Evolutionary conservation across 1,140 invertebrate genomes (phyloP).

Genomic region (Venturia canescens): DNA sequence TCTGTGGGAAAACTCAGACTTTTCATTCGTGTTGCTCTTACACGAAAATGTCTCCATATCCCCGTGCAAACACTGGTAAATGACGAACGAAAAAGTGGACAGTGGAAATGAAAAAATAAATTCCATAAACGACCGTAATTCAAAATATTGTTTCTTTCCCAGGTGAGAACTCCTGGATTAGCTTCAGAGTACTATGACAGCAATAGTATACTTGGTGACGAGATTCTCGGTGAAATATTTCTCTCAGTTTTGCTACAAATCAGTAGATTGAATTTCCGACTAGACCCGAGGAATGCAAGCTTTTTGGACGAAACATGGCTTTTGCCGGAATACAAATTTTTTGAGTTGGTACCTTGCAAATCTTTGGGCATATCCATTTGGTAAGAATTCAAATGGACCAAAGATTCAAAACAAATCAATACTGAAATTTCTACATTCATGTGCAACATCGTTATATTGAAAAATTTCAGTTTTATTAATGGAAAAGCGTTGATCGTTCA

Average conservation of each 20-base stretch:
- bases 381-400: slow-evolving; percentile 63
- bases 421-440: not conserved
- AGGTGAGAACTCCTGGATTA: slow-evolving; percentile 66
- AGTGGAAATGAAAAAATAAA: not conserved
- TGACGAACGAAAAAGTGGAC: slow-evolving; percentile 26
- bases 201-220: slow-evolving; percentile 77
- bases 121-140: slow-evolving; percentile 33
- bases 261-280: slow-evolving; percentile 76
- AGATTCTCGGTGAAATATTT: slow-evolving; percentile 80
- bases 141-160: slow-evolving; percentile 23
- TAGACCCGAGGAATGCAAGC: slow-evolving; percentile 77
- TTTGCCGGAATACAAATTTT: slow-evolving; percentile 72
- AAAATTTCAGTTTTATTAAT: slow-evolving; percentile 75
- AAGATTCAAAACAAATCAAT: not conserved
- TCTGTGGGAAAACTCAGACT: slow-evolving; percentile 77
- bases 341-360: slow-evolving; percentile 79
- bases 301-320: slow-evolving; percentile 80
- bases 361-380: slow-evolving; percentile 78
- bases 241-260: slow-evolving; percentile 79
- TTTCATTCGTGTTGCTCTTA: slow-evolving; percentile 78
- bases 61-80: slow-evolving; percentile 78
- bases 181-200: slow-evolving; percentile 65
- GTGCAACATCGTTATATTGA: not conserved
- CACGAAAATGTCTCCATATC: slow-evolving; percentile 78
- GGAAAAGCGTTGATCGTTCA: slow-evolving; percentile 78